Evolutionary conservation across 2,888 invertebrate species (phyloP), one percentile per base, ranked within the genome.

Genomic region (Caenorhabditis wallacei): DNA sequence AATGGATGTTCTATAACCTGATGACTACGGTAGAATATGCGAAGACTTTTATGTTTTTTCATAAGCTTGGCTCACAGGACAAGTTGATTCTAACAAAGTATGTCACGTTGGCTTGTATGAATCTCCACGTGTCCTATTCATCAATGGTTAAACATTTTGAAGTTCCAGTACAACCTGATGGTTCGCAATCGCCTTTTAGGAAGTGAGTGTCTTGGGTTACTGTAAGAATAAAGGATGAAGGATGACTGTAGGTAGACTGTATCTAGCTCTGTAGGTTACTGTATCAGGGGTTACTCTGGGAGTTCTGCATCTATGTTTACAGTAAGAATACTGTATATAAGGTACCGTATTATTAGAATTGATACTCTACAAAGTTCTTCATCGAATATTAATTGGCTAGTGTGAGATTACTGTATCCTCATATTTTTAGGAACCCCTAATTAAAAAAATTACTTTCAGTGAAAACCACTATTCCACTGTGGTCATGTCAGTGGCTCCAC

Each of bases 11-110:
- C 18, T 70, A 22, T 30, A 59, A 81, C 24, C 16, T 81, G 8
- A 18, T 80, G 46, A 61, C 80, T 1, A 80, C 66, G 20, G 63
- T 80, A 3, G 80, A 80, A 30, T 80, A 74, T n/a, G 72, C 80
- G 2, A 81, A 81, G 37, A 69, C 81, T 8, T 70, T 75, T n/a
- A n/a, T 26, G 26, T 74, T 74, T 18, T 68, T 79, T 22, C 22
- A 79, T 24, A 54, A 66, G 18, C 35, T 80, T 4, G 24, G 20
- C 1, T 35, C 54, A 10, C 30, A 26, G 16, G 80, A 80, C 37
- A 26, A 53, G 18, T 16, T 61, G 16, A 59, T 68, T 16, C 59
- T 80, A 26, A 8, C 63, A 13, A 74, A 46, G 20, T 18, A 68
- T 24, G 61, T 54, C 10, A 40, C 69, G 1, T 20, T 80, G 54